Evolutionary conservation across 2,113 vertebrate genomes (phyloP).

Genomic region (Dicrurus megarhynchus): DNA sequence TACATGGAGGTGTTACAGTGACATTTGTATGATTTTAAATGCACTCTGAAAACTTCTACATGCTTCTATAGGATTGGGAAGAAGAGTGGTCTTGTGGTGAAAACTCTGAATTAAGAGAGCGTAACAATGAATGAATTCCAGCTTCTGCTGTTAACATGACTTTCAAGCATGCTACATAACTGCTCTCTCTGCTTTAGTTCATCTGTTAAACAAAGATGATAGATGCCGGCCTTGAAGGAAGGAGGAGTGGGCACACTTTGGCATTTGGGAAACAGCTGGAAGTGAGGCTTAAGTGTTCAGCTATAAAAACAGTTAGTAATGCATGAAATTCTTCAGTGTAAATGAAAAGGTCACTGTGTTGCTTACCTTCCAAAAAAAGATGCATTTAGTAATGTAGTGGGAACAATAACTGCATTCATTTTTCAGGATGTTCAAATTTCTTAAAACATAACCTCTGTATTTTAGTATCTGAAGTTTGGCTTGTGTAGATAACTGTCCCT

Average conservation of each 20-base stretch:
- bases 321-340: background rate
- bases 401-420: slow-evolving; percentile 20
- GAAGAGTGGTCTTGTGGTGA: background rate
- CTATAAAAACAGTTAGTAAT: background rate
- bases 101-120: background rate
- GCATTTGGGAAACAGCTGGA: background rate
- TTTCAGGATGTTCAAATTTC: slow-evolving; percentile 33
- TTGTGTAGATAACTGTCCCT: slow-evolving; percentile 48
- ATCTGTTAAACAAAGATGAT: background rate
- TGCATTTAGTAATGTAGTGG: background rate
- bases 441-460: slow-evolving; percentile 53
- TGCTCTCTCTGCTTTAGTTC: background rate
- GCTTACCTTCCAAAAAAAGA: slow-evolving; percentile 1
- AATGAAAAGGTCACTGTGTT: background rate
- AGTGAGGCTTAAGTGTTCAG: background rate
- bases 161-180: background rate
- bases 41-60: background rate
- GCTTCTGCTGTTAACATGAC: background rate
- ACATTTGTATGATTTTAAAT: background rate
- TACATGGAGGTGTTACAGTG: background rate
- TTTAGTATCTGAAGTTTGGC: slow-evolving; percentile 59
- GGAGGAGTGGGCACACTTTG: background rate
- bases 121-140: background rate
- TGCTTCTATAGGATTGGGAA: background rate
- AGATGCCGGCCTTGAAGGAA: background rate